Base-by-base conservation (phyloP, 2,797 vertebrate genomes). In the Aulostomus chinensis region DNA sequence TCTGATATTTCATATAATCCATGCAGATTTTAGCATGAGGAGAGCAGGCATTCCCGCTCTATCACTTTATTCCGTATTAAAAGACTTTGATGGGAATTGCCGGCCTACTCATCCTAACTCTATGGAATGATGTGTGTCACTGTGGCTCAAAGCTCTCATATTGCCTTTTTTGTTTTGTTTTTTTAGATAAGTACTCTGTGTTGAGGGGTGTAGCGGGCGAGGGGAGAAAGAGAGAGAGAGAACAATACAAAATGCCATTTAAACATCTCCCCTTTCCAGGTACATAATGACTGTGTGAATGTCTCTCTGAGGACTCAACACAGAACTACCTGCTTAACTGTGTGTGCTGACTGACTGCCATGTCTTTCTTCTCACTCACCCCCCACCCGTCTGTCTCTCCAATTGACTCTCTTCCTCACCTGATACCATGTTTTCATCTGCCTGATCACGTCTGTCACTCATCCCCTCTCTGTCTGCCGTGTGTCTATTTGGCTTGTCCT, bases 101-200 rank as follows among this genome's bases (percentile, higher is more conserved):
- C 63, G 1, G 24, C 36, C 73, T 82, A 3, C 74, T 86, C 58
- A 36, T 71, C 64, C 84, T 88, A 87, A 84, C 74, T 72, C 84
- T 74, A 62, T 43, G 49, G 42, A 59, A 73, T 73, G 59, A 79
- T 86, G 32, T 84, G 64, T 90, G 82, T 89, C 80, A 51, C 70
- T 86, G 89, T 85, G 78, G 76, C 85, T 87, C 69, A 77, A 80
- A 76, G 80, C 83, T 77, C 73, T 88, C 86, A 86, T 82, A 57
- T 76, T 81, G 77, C 73, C 62, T 43, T 78, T 88, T 78, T 86
- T 89, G 76, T 87, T 90, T 87, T 92, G 86, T 92, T 92, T 82
- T 89, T 83, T 73, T 91, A 91, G 90, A 92, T 91, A 91, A 93
- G 92, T 92, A 92, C 89, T 89, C 89, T 91, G 90, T 92, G 89